Evolutionary conservation across 1,140 invertebrate species (phyloP), one percentile per base, ranked within the genome.

Genomic region (Drosophila varians): DNA sequence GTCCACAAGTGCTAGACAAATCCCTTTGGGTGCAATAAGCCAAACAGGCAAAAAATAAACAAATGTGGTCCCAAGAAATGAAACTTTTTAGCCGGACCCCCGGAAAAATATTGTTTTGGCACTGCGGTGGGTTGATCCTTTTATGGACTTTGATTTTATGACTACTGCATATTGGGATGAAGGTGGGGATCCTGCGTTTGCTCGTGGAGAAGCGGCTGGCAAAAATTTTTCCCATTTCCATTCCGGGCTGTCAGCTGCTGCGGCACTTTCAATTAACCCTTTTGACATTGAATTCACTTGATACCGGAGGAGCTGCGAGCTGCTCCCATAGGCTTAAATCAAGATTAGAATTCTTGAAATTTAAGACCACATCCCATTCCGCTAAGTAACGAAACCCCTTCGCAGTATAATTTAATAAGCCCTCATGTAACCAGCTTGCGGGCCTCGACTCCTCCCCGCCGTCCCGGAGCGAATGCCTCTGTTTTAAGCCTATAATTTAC

Each of bases 401-500:
- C n/a, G 28, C 28, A 54, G 48, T 46, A 69, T 76, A 86, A 87
- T 80, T 84, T 87, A 80, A 84, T 86, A 87, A 84, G 82, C 36
- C 75, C 38, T 57, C 75, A 52, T 76, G 55, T 54, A 86, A 66
- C 80, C 64, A 54, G 26, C 66, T 36, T 43, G 54, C 16, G 7
- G 25, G 8, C 38, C 66, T 34, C 31, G 65, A 25, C 53, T 51
- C 19, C 52, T 6, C 64, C 2, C 9, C 52, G 8, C 31, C 48
- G 21, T 21, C 21, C 28, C 28, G 28, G 9, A 31, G 9, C 28
- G 28, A 9, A 16, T 23, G 42, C 42, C 19, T 18, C 23, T 21
- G 64, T 57, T 57, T 87, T 86, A 80, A 86, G 82, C 77, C 82
- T 87, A 86, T 87, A 86, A 87, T 86, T 87, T 86, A 86, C 77